A percentile compares a stretch with the other conserved stretches of the same genome.
Evolutionary conservation across 2,888 invertebrate genomes (phyloP).

Genomic region (Leptarthrus brevirostris): DNA sequence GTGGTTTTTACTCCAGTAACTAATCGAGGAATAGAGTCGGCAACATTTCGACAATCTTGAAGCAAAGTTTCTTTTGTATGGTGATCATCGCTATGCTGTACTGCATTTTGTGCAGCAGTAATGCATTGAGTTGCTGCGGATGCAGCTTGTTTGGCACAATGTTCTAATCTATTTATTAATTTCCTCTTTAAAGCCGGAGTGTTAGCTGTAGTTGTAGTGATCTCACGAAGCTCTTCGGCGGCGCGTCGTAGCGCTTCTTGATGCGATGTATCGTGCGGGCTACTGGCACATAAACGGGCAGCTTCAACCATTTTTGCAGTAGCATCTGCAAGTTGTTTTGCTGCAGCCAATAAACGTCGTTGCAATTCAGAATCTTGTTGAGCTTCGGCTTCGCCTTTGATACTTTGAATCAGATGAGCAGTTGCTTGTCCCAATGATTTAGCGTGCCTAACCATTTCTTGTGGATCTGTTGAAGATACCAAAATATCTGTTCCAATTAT

Average conservation of each 20-base stretch:
- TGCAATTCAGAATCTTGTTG: constrained; percentile 90
- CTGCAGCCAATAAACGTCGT: constrained; percentile 90
- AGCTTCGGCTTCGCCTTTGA: constrained; percentile 93
- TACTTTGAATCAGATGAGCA: constrained; percentile 91
- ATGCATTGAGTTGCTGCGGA: constrained; percentile 92
- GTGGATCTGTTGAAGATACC: constrained; percentile 86
- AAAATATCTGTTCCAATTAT: constrained; percentile 89
- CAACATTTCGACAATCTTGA: constrained; percentile 79
- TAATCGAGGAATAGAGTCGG: constrained; percentile 83
- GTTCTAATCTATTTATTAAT: constrained; percentile 75
- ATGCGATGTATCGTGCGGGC: constrained; percentile 83
- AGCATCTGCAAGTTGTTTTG: constrained; percentile 94
- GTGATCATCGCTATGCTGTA: constrained; percentile 72
- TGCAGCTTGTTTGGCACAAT: constrained; percentile 86
- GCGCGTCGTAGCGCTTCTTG: constrained; percentile 88
- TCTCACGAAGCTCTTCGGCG: constrained; percentile 92
- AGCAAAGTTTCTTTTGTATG: constrained; percentile 76
- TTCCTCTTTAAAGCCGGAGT: constrained; percentile 80
- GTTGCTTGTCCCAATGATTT: constrained; percentile 93
- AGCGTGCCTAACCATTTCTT: constrained; percentile 95
- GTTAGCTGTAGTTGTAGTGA: constrained; percentile 86
- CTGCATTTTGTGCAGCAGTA: constrained; percentile 86
- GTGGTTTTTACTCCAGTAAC: constrained; percentile 83
- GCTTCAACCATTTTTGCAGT: constrained; percentile 98
- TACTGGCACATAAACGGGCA: constrained; percentile 89